phyloP scores from a whole-genome alignment of 2,797 vertebrate genomes.

The Sebastes itinus region DNA sequence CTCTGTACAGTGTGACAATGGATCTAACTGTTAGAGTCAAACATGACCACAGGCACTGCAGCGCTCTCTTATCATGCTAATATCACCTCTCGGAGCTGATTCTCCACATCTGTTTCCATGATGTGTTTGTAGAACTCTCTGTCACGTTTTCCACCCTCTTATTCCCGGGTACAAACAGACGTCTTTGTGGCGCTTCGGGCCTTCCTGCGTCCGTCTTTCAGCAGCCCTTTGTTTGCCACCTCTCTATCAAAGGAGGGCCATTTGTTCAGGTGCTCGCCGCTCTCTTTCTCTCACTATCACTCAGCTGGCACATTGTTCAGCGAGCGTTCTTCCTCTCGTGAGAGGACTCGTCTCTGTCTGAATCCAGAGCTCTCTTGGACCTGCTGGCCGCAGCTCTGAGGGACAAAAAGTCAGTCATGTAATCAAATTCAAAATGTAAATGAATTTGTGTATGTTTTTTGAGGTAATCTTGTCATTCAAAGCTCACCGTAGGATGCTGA shows the following conservation, averaged over 20 bases:
- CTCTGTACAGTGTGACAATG: not conserved
- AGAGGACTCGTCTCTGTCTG: not conserved
- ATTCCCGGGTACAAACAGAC: slow-evolving; percentile 38
- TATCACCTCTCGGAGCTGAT: slow-evolving; percentile 2
- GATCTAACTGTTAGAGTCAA: slow-evolving; percentile 3
- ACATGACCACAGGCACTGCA: not conserved
- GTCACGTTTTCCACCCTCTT: slow-evolving; percentile 20
- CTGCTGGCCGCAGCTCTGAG: slow-evolving; percentile 54
- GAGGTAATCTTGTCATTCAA: not conserved
- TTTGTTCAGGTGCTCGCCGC: slow-evolving; percentile 76
- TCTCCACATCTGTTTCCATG: slow-evolving; percentile 26
- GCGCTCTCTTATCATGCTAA: not conserved
- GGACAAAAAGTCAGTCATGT: slow-evolving; percentile 7
- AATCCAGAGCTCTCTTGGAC: slow-evolving; percentile 23
- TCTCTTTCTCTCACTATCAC: slow-evolving; percentile 24
- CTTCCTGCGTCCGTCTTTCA: slow-evolving; percentile 39
- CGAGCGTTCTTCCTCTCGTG: not conserved
- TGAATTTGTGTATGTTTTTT: not conserved
- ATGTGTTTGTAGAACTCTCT: slow-evolving; percentile 22
- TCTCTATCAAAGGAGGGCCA: slow-evolving; percentile 36
- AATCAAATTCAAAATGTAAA: not conserved
- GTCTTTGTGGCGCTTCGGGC: slow-evolving; percentile 23
- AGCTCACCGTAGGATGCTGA: slow-evolving; percentile 61
- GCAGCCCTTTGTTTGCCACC: slow-evolving; percentile 41
- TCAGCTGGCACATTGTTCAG: slow-evolving; percentile 35